Evolutionary conservation across 2,888 invertebrate species (phyloP).

Genomic region (Dermolepida albohirtum): DNA sequence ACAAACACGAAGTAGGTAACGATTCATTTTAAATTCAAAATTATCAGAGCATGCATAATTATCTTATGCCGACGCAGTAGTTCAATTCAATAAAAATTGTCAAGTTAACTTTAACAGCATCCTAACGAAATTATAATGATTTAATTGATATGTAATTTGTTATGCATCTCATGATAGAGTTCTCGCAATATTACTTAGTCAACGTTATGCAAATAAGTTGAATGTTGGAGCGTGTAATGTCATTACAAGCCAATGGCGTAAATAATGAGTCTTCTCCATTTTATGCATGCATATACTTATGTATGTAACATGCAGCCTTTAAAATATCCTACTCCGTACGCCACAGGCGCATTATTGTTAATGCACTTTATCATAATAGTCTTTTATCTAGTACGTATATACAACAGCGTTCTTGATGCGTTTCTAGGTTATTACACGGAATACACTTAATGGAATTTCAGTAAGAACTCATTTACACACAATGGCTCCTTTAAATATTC

Average conservation of each 20-base stretch:
- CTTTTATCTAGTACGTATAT: constrained; percentile 5
- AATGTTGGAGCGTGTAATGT: constrained; percentile 21
- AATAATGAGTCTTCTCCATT: constrained; percentile 13
- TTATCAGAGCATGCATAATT: too few relatives aligned
- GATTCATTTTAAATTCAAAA: too few relatives aligned
- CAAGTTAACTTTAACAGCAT: too few relatives aligned
- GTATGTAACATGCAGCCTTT: not conserved
- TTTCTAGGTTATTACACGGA: not conserved
- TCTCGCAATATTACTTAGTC: constrained; percentile 11
- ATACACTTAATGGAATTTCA: not conserved
- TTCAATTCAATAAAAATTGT: not conserved
- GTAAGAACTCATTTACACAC: too few relatives aligned
- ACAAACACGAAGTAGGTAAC: too few relatives aligned
- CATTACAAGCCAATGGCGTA: constrained; percentile 27
- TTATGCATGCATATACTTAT: too few relatives aligned
- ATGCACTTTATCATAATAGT: constrained; percentile 26
- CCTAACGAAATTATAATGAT: not conserved
- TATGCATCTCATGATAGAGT: not conserved
- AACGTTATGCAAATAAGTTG: constrained; percentile 17
- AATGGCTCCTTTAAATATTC: too few relatives aligned
- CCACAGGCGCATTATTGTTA: constrained; percentile 5
- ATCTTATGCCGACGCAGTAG: too few relatives aligned
- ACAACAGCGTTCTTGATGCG: not conserved
- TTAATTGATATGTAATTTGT: not conserved
- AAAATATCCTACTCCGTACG: constrained; percentile 15